A percentile compares a stretch with the other conserved stretches of the same genome.
These are phyloP conservation scores for Cydia strobilella DNA, from an alignment of 1,140 invertebrate genomes.

Conservation along the genomic window DNA sequence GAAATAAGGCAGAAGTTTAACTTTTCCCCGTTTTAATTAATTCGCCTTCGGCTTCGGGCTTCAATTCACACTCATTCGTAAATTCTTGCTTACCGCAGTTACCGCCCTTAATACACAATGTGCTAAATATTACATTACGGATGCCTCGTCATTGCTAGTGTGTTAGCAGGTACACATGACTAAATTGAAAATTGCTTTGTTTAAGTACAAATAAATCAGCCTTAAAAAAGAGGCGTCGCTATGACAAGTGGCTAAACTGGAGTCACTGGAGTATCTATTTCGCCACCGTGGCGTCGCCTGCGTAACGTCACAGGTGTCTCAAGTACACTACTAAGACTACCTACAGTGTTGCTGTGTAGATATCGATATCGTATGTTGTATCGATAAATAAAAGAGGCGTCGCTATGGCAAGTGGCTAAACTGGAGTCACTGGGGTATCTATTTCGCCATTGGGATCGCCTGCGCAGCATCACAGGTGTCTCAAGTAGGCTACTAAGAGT, in stretches of 20 bases:
- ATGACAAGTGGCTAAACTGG: background rate
- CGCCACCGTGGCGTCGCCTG: slow-evolving; percentile 23
- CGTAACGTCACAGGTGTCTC: slow-evolving; percentile 21
- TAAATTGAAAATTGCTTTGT: background rate
- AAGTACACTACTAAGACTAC: background rate
- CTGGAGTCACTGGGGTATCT: background rate
- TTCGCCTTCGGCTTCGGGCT: no score
- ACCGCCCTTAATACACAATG: no score
- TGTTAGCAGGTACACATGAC: no score
- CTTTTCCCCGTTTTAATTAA: no score
- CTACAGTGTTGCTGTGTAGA: background rate
- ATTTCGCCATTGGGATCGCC: slow-evolving; percentile 19
- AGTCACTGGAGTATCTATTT: slow-evolving; percentile 8
- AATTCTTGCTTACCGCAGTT: no score
- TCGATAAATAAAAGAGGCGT: background rate
- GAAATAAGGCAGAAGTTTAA: no score
- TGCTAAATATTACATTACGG: no score
- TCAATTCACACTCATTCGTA: no score
- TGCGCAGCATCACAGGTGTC: slow-evolving; percentile 20
- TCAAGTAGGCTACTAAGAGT: background rate
- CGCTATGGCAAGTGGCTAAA: background rate
- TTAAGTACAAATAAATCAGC: background rate
- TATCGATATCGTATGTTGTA: background rate
- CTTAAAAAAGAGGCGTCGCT: background rate
- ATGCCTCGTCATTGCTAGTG: no score